Evolutionary conservation across 2,888 invertebrate genomes (phyloP).

Genomic region (Punctoribates punctum): DNA sequence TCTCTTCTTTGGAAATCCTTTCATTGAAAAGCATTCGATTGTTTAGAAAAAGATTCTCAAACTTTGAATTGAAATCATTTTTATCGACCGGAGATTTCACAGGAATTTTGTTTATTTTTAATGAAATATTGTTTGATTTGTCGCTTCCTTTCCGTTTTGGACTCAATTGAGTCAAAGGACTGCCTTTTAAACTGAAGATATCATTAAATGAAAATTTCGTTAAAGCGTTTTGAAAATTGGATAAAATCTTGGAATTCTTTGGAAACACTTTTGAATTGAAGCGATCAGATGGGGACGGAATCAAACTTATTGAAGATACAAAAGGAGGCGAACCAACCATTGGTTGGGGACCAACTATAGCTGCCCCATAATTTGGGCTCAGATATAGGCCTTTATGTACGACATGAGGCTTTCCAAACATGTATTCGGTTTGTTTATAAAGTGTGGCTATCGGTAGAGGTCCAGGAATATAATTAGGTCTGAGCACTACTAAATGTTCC

Average conservation of each 20-base stretch:
- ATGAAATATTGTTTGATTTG: not conserved
- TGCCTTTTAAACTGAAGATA: not conserved
- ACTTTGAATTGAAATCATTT: not conserved
- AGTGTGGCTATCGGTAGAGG: constrained; percentile 12
- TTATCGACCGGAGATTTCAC: not conserved
- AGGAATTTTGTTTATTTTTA: not conserved
- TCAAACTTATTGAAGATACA: not conserved
- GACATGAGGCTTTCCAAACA: constrained; percentile 14
- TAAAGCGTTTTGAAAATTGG: constrained; percentile 11
- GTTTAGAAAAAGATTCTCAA: no score
- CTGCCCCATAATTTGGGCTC: not conserved
- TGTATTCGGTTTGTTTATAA: constrained; percentile 28
- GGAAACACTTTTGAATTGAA: not conserved
- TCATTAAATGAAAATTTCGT: constrained; percentile 4
- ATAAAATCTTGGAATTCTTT: not conserved
- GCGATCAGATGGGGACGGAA: not conserved
- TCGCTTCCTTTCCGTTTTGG: constrained; percentile 8
- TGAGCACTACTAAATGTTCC: not conserved
- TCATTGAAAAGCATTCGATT: no score
- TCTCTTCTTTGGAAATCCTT: no score
- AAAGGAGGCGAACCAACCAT: not conserved
- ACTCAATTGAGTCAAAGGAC: constrained; percentile 6
- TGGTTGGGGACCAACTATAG: not conserved
- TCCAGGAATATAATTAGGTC: constrained; percentile 13
- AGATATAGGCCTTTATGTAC: constrained; percentile 13